phyloP scores from a whole-genome alignment of 2,888 invertebrate genomes.

The Eupsilia transversa region DNA sequence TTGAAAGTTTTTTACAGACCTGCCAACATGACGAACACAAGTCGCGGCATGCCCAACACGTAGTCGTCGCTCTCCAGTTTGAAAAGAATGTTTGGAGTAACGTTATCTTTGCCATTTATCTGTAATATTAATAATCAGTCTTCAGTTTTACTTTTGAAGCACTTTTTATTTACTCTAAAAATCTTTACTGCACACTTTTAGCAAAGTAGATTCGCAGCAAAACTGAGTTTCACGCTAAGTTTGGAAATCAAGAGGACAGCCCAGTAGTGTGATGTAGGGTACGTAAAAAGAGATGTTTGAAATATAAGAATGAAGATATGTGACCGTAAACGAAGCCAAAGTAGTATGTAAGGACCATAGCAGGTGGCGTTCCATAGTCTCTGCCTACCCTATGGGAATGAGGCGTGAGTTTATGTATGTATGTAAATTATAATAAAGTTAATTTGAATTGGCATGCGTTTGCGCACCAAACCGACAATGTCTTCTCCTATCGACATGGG shows the following conservation, averaged over 20 bases:
- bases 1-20: slow-evolving; percentile 84
- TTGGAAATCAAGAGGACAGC: neutral
- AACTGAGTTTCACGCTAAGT: too few species aligned
- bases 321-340: too few species aligned
- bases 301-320: too few species aligned
- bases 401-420: too few species aligned
- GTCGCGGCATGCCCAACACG: slow-evolving; percentile 94
- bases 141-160: neutral
- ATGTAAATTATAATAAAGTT: neutral
- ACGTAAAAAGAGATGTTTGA: neutral
- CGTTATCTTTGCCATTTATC: slow-evolving; percentile 79
- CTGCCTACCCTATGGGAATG: too few species aligned
- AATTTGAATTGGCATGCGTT: neutral
- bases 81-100: slow-evolving; percentile 92
- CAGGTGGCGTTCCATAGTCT: too few species aligned
- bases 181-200: neutral
- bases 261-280: neutral
- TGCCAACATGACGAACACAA: slow-evolving; percentile 93
- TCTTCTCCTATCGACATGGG: too few species aligned
- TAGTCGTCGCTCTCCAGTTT: slow-evolving; percentile 92
- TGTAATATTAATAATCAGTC: slow-evolving; percentile 58
- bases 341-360: too few species aligned
- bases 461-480: neutral
- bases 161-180: neutral
- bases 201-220: neutral